phyloP scores from a whole-genome alignment of 2,888 invertebrate genomes.

The Onthophagus sagittarius region DNA sequence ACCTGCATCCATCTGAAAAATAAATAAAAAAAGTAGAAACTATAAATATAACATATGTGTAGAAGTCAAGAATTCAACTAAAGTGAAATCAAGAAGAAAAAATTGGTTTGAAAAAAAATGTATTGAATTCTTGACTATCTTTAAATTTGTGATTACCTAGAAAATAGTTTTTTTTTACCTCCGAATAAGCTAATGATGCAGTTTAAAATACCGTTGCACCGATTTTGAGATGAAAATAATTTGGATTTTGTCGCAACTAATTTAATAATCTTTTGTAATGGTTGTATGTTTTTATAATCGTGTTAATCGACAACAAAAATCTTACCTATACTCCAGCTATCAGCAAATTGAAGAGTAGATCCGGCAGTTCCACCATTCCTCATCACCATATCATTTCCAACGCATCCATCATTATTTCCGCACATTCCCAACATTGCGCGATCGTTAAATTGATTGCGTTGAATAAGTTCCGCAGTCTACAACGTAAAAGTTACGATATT shows the following conservation, averaged over 20 bases:
- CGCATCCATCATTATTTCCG: neutral
- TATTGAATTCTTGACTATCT: too few relatives aligned
- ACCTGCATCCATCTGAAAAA: neutral
- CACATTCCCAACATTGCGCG: neutral
- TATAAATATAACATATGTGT: too few relatives aligned
- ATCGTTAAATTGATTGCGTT: neutral
- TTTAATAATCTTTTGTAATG: neutral
- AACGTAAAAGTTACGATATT: too few relatives aligned
- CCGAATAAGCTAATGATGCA: neutral
- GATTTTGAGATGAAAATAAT: neutral
- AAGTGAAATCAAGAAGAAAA: neutral
- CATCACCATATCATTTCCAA: neutral
- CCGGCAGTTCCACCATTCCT: neutral
- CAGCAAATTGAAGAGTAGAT: neutral
- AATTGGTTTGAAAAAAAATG: too few relatives aligned
- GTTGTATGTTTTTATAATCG: neutral
- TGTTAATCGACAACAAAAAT: neutral
- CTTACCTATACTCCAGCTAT: conserved; percentile 5
- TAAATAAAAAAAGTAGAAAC: neutral
- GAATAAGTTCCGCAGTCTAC: neutral
- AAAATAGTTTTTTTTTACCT: neutral
- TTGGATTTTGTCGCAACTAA: neutral
- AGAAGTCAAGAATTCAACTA: neutral
- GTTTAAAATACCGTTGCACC: neutral
- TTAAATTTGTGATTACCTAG: too few relatives aligned